Conservation (phyloP, 1,140 invertebrate species). For the Cydia fagiglandana region DNA sequence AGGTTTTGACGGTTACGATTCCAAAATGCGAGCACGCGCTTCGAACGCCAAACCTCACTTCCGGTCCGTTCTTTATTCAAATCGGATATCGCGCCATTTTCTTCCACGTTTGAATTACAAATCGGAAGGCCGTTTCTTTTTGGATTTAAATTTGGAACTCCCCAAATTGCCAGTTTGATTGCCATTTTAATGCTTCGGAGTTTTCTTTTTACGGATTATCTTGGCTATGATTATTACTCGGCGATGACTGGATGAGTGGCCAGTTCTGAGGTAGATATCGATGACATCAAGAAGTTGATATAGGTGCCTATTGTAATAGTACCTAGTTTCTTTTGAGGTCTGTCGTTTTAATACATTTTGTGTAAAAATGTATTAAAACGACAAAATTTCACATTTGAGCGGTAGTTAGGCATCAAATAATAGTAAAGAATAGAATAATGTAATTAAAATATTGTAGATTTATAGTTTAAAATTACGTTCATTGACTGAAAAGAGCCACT, state of each 20-base stretch:
- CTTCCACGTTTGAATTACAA: constrained; percentile 75
- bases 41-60: constrained; percentile 38
- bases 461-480: too few species aligned
- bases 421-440: too few species aligned
- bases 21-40: constrained; percentile 32
- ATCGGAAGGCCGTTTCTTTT: constrained; percentile 71
- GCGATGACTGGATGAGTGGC: constrained; percentile 9
- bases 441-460: too few species aligned
- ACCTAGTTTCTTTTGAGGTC: not conserved
- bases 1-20: not conserved
- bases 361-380: too few species aligned
- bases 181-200: constrained; percentile 62
- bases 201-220: constrained; percentile 61
- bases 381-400: too few species aligned
- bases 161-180: constrained; percentile 72
- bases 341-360: too few species aligned
- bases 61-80: constrained; percentile 63
- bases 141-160: constrained; percentile 66
- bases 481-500: too few species aligned
- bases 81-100: constrained; percentile 71
- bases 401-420: too few species aligned
- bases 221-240: constrained; percentile 33
- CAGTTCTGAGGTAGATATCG: constrained; percentile 2
- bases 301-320: not conserved
- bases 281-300: not conserved